A percentile compares a stretch with the other conserved stretches of the same genome.
Evolutionary conservation across 1,140 invertebrate species (phyloP).

Genomic region (Pristionchus pacificus): DNA sequence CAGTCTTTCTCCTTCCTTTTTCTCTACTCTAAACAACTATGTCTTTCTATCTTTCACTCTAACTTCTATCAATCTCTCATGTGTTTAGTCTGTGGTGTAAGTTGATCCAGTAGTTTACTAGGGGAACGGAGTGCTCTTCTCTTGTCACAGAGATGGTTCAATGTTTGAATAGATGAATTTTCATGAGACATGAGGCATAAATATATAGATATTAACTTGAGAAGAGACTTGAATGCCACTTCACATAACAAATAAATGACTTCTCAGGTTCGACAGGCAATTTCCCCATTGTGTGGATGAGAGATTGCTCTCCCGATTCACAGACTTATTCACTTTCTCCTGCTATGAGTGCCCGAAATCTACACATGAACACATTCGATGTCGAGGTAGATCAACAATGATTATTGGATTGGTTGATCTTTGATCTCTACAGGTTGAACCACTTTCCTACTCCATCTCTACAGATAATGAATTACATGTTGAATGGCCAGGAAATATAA

Average conservation of each 20-base stretch:
- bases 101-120: constrained; percentile 9
- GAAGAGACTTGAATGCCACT: too few relatives aligned
- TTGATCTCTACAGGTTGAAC: constrained; percentile 44
- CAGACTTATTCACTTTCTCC: constrained; percentile 41
- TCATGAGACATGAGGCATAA: too few relatives aligned
- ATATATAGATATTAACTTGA: too few relatives aligned
- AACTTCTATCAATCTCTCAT: neutral
- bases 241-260: too few relatives aligned
- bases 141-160: constrained; percentile 13
- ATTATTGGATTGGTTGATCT: constrained; percentile 34
- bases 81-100: constrained; percentile 9
- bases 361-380: neutral
- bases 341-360: constrained; percentile 44
- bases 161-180: too few relatives aligned
- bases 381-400: neutral
- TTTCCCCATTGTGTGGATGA: constrained; percentile 49
- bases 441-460: constrained; percentile 17
- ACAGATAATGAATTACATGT: constrained; percentile 17
- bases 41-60: constrained; percentile 1
- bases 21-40: neutral
- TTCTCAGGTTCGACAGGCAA: constrained; percentile 32
- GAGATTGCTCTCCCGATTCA: constrained; percentile 46
- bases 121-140: constrained; percentile 7
- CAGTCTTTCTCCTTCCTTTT: constrained; percentile 13
- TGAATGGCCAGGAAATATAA: constrained; percentile 33